Base-by-base conservation (phyloP, 2,797 vertebrate species). In the Anguilla anguilla region DNA sequence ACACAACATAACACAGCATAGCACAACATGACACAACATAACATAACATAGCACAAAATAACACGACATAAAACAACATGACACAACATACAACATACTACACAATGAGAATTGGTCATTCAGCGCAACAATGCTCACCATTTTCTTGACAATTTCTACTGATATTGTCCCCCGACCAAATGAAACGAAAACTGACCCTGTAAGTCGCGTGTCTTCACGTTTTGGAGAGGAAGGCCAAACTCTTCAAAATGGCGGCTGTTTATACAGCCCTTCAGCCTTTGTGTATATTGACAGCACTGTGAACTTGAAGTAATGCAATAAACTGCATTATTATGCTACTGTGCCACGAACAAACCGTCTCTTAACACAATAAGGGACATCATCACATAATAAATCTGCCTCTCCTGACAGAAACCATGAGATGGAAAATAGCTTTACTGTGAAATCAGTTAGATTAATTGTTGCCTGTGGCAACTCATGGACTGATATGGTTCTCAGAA, bases 381-480 rank as follows among this genome's bases (percentile, higher is more conserved):
- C 25, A 28, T 83, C 79, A 83, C 39, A 81, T n/a, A 25, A 81
- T 49, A 81, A 81, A 43, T 81, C 77, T 46, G 35, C 77, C 19
- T 81, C 25, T 81, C 77, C 43, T 49, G 17, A 81, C 77, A 81
- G 17, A 81, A 25, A 49, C 35, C 17, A 25, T 49, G 77, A 43
- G 43, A 46, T 0, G 77, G 77, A 46, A 81, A 43, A 81, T 43
- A 25, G 43, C 67, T 72, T 72, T 72, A 31, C 10, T 10, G 67
- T 11, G 28, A 72, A 81, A 81, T 49, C 19, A 81, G 35, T 43
- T 81, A 49, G 6, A 81, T 43, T 81, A 19, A 43, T 49, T 17
- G 43, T 35, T 46, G 77, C 77, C 77, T 25, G 31, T 3, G 67
- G 67, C 67, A 72, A 10, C n/a, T 17, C 67, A 72, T 28, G 11